Percentiles rank a stretch among this genome's conserved stretches.
Conservation (phyloP, 2,888 invertebrate species). For the Schrankia costaestrigalis region DNA sequence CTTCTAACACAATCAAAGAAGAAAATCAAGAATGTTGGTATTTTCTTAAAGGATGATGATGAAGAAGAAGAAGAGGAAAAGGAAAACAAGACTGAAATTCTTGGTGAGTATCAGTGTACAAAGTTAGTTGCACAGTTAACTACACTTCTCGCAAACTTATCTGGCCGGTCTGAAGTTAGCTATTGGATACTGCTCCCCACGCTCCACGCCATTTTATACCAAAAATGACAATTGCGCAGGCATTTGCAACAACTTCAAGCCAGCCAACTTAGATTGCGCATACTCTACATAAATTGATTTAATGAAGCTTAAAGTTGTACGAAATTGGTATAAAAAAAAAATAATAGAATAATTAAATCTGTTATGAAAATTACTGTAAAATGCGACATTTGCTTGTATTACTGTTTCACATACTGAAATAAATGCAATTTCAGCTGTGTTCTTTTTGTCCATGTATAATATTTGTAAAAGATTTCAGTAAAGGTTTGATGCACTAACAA, state of each 20-base stretch:
- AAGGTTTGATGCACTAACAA: slow-evolving; percentile 29
- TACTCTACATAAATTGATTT: background rate
- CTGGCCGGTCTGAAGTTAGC: too few relatives aligned
- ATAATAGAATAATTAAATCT: background rate
- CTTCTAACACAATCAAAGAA: slow-evolving; percentile 96
- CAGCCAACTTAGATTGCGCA: too few relatives aligned
- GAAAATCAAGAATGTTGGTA: slow-evolving; percentile 96
- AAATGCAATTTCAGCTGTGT: slow-evolving; percentile 6
- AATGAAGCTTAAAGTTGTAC: background rate
- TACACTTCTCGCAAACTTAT: too few relatives aligned
- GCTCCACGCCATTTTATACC: too few relatives aligned
- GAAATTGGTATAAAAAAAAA: background rate
- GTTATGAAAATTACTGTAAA: background rate
- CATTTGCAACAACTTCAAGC: too few relatives aligned
- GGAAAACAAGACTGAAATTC: slow-evolving; percentile 86
- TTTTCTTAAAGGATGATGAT: slow-evolving; percentile 95
- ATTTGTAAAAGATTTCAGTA: slow-evolving; percentile 31
- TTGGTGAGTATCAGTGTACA: slow-evolving; percentile 70
- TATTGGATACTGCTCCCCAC: too few relatives aligned
- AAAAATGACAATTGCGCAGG: too few relatives aligned
- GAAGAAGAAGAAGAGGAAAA: slow-evolving; percentile 92
- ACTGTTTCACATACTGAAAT: slow-evolving; percentile 2
- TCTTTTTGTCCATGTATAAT: slow-evolving; percentile 20
- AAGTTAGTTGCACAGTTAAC: slow-evolving; percentile 4
- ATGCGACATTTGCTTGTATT: too few relatives aligned